Evolutionary conservation across 2,888 invertebrate genomes (phyloP), one percentile per base, ranked within the genome.

Genomic region (Andrena trimmerana): DNA sequence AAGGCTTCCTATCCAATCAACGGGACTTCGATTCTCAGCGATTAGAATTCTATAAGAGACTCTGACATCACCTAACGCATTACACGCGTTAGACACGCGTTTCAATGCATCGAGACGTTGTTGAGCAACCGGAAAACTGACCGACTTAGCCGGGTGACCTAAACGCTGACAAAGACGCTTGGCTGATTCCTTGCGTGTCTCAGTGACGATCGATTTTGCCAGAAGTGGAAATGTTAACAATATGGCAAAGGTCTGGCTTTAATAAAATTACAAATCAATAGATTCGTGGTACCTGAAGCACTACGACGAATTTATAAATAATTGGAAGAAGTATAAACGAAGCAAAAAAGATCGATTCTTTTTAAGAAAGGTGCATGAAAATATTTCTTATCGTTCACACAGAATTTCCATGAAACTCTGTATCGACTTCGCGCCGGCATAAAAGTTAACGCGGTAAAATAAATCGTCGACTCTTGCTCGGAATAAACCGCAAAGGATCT

Each of bases 41-140:
- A 62, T 13, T 42, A 8, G 36, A 52, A 24, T 72, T 54, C 20
- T 20, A n/a, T 24, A 24, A 62, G 60, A 16, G 29, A 57, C 10
- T 62, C 78, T 36, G 78, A 78, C 68, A 63, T 67, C 54, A 4
- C n/a, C 6, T 68, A 63, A 71, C 20, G 31, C 57, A 31, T 73
- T 54, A 63, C 59, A 62, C 16, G 62, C 31, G 52, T 71, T 60
- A 33, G 54, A 27, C 68, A 48, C 13, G 31, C 59, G 70, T 70
- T 84, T 72, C 54, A 84, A 63, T 70, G 63, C 59, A 68, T 50
- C 60, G 33, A 16, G 27, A 16, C 60, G 52, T 62, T 48, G 73
- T 88, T 86, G 79, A 62, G 81, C 78, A 84, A 84, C 84, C 78
- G 75, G 81, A 70, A 81, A 74, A 65, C 50, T 80, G 80, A 67